Evolutionary conservation across 2,888 invertebrate species (phyloP).

Genomic region (Cerastis leucographa): DNA sequence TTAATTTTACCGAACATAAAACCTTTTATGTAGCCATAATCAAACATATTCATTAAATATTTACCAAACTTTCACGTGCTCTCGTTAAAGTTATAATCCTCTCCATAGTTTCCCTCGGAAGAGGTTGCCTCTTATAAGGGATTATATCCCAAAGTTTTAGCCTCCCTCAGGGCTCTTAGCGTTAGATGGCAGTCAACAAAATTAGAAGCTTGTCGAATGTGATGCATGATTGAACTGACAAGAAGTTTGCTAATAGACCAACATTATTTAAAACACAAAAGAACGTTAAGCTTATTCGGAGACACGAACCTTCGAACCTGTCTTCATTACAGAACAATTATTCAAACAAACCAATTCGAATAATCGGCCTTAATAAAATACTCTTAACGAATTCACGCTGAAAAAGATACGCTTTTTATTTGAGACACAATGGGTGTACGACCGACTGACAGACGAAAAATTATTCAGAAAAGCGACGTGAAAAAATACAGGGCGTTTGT

Average conservation of each 20-base stretch:
- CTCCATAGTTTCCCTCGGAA: constrained; percentile 35
- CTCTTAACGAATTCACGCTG: constrained; percentile 62
- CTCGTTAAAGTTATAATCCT: constrained; percentile 38
- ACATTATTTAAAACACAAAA: constrained; percentile 45
- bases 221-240: constrained; percentile 3
- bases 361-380: constrained; percentile 65
- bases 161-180: constrained; percentile 9
- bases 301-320: constrained; percentile 45
- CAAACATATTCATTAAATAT: constrained; percentile 30
- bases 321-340: constrained; percentile 64
- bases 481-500: constrained; percentile 64
- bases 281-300: constrained; percentile 46
- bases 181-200: constrained; percentile 16
- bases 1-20: not conserved
- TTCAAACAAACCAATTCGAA: constrained; percentile 64
- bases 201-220: constrained; percentile 20
- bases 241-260: constrained; percentile 13
- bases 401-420: constrained; percentile 67
- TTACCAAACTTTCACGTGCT: constrained; percentile 27
- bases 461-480: constrained; percentile 62
- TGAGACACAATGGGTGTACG: constrained; percentile 58
- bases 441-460: constrained; percentile 66
- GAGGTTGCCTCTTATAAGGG: constrained; percentile 34
- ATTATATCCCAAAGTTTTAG: constrained; percentile 39
- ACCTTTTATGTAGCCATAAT: not conserved